Evolutionary conservation across 2,797 vertebrate genomes (phyloP).

Genomic region (Pteronotus mesoamericanus): DNA sequence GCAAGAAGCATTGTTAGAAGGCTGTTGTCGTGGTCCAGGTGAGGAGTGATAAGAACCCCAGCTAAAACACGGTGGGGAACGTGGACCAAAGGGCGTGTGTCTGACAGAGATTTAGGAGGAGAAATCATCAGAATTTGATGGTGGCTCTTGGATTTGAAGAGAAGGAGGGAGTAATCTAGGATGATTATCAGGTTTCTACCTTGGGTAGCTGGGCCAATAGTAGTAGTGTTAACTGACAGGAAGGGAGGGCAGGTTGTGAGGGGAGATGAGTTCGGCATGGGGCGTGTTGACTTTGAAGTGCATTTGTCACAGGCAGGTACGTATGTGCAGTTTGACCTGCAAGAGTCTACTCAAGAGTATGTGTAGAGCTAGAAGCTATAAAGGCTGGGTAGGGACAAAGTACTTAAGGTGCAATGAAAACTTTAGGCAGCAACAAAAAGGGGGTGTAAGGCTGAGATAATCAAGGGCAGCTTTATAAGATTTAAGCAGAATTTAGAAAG

Average conservation of each 20-base stretch:
- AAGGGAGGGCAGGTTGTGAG: neutral
- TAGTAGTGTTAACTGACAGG: neutral
- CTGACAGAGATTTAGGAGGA: neutral
- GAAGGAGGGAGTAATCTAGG: neutral
- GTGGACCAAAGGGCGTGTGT: neutral
- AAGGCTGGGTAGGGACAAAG: neutral
- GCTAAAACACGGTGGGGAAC: neutral
- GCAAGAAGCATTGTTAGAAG: neutral
- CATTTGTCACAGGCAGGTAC: neutral
- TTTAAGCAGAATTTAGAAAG: neutral
- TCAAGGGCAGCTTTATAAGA: neutral
- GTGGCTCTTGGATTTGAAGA: neutral
- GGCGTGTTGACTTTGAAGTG: neutral
- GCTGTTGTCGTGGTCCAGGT: neutral
- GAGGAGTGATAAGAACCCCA: neutral
- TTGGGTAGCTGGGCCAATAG: neutral
- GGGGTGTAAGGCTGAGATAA: neutral
- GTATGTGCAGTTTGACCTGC: neutral
- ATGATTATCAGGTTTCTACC: neutral
- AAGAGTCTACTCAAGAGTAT: neutral
- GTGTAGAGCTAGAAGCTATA: neutral
- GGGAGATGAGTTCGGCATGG: neutral
- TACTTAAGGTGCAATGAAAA: neutral
- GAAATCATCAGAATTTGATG: neutral
- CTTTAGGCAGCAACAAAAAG: neutral